A percentile compares a stretch with the other conserved stretches of the same genome.
phyloP scores from a whole-genome alignment of 2,113 vertebrate species.

The Alces alces region DNA sequence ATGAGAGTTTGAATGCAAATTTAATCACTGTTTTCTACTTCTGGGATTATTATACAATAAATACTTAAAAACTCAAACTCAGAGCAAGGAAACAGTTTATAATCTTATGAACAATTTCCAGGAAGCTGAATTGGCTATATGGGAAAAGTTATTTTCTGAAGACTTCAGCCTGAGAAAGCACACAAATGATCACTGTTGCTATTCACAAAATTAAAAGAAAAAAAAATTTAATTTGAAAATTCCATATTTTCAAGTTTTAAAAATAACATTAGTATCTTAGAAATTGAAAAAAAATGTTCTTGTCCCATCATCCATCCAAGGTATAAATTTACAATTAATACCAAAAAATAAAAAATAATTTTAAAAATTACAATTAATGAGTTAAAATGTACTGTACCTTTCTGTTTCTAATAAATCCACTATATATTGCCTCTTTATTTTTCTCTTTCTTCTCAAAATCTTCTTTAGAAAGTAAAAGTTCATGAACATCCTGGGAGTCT shows the following conservation, averaged over 20 bases:
- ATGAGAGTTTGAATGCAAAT: neutral
- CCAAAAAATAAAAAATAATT: no score
- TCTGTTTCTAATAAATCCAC: slow-evolving; percentile 87
- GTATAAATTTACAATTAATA: neutral
- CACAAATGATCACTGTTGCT: neutral
- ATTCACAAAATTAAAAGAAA: neutral
- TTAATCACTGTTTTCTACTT: neutral
- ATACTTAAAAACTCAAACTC: neutral
- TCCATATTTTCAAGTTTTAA: neutral
- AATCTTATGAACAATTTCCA: neutral
- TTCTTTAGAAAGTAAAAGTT: slow-evolving; percentile 92
- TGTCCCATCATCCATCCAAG: neutral
- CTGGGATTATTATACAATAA: neutral
- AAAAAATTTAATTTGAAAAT: slow-evolving; percentile 2
- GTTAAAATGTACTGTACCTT: slow-evolving; percentile 81
- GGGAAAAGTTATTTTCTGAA: neutral
- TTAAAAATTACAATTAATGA: neutral
- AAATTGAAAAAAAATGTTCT: neutral
- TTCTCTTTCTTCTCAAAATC: slow-evolving; percentile 93
- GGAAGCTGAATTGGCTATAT: neutral
- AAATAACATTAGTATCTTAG: neutral
- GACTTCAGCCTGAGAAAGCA: neutral
- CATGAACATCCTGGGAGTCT: slow-evolving; percentile 91
- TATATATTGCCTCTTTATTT: slow-evolving; percentile 90
- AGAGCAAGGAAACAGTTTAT: neutral